phyloP scores from a whole-genome alignment of 64 coral and sea anemone genomes.

The Catalaphyllia jardinei region DNA sequence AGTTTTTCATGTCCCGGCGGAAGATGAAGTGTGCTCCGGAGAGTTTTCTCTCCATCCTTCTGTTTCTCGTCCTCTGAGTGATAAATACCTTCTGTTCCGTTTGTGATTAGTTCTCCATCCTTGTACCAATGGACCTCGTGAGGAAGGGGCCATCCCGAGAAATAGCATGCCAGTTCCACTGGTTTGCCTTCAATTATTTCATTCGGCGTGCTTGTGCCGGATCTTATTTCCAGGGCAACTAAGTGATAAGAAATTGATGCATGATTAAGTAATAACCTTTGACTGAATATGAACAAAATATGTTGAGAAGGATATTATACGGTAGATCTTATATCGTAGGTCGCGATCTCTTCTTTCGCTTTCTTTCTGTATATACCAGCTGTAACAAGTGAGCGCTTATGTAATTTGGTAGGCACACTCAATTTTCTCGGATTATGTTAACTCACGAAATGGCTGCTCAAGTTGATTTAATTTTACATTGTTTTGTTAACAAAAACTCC shows the following conservation, averaged over 20 bases:
- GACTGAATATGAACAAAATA: no score
- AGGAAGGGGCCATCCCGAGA: background rate
- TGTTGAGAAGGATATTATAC: no score
- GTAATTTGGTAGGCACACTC: no score
- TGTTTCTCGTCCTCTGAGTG: background rate
- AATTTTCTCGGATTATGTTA: no score
- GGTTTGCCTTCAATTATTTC: background rate
- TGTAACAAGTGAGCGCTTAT: no score
- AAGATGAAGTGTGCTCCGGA: background rate
- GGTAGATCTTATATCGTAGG: no score
- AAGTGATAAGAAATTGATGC: background rate
- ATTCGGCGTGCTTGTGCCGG: background rate
- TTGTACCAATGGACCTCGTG: background rate
- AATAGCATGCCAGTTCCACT: background rate
- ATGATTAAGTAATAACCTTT: no score
- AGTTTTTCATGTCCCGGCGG: background rate
- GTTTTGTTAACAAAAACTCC: no score
- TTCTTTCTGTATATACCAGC: no score
- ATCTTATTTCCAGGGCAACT: background rate
- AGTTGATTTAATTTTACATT: no score
- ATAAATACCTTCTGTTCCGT: background rate
- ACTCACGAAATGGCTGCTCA: no score
- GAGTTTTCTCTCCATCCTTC: background rate
- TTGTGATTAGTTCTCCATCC: background rate
- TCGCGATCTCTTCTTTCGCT: no score